A percentile compares a stretch with the other conserved stretches of the same genome.
Conservation (phyloP, 2,113 vertebrate species). For the Corapipo altera region DNA sequence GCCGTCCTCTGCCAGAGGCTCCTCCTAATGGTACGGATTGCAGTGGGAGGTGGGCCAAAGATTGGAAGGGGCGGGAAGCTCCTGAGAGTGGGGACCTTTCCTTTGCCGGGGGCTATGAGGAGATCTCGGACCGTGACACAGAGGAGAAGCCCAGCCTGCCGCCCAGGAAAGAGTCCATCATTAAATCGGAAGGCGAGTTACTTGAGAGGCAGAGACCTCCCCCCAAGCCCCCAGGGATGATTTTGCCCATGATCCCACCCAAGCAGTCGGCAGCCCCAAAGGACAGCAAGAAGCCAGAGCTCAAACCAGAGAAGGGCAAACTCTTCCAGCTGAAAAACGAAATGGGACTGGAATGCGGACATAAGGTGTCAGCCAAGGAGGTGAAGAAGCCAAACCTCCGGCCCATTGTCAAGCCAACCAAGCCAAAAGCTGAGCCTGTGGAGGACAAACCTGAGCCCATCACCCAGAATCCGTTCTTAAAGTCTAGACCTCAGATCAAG, state of each 20-base stretch:
- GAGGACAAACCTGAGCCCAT: slow-evolving; percentile 84
- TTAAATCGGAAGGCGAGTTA: slow-evolving; percentile 87
- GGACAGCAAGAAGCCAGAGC: slow-evolving; percentile 79
- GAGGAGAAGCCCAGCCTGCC: slow-evolving; percentile 96
- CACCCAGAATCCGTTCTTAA: slow-evolving; percentile 79
- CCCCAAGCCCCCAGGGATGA: slow-evolving; percentile 87
- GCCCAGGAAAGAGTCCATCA: slow-evolving; percentile 91
- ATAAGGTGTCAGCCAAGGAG: slow-evolving; percentile 92
- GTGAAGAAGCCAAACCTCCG: slow-evolving; percentile 95
- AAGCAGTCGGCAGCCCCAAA: slow-evolving; percentile 78
- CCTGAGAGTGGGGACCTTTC: slow-evolving; percentile 65
- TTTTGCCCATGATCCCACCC: slow-evolving; percentile 81
- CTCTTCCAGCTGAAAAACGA: slow-evolving; percentile 88
- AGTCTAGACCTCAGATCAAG: slow-evolving; percentile 86
- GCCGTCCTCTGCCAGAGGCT: slow-evolving; percentile 88
- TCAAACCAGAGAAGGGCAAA: slow-evolving; percentile 90
- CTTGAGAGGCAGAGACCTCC: slow-evolving; percentile 81
- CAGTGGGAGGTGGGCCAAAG: slow-evolving; percentile 79
- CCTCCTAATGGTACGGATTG: slow-evolving; percentile 77
- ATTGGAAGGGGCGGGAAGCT: slow-evolving; percentile 84
- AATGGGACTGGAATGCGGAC: slow-evolving; percentile 95
- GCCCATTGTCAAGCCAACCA: slow-evolving; percentile 86
- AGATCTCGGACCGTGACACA: slow-evolving; percentile 61
- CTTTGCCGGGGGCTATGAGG: slow-evolving; percentile 71
- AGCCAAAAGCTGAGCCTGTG: slow-evolving; percentile 78